These are phyloP conservation scores for Halictus ligatus DNA, from an alignment of 2,888 invertebrate species.

Conservation along the genomic window DNA sequence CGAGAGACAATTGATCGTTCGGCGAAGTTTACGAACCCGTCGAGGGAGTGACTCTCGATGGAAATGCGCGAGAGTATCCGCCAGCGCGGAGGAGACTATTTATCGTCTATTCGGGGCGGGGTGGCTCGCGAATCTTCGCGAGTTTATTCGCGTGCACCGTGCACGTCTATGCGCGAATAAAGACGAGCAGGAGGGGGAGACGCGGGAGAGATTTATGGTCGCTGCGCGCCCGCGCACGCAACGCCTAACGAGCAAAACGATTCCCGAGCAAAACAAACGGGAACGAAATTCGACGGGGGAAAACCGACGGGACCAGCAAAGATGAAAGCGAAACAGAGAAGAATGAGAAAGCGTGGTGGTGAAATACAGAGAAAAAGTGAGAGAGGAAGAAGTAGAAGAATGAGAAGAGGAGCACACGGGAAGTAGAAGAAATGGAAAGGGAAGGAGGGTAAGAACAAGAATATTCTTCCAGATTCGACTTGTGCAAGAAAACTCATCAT, in stretches of 20 bases:
- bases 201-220: constrained; percentile 39
- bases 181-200: constrained; percentile 14
- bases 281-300: constrained; percentile 34
- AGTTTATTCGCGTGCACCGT: constrained; percentile 28
- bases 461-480: no score
- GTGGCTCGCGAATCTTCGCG: neutral
- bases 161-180: constrained; percentile 8
- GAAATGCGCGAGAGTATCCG: neutral
- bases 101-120: constrained; percentile 19
- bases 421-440: no score
- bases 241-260: constrained; percentile 39
- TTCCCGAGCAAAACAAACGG: constrained; percentile 35
- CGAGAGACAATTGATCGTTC: constrained; percentile 36
- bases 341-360: neutral
- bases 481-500: no score
- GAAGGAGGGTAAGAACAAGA: no score
- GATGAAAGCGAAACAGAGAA: neutral
- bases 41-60: constrained; percentile 15
- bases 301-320: neutral
- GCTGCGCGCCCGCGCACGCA: constrained; percentile 20
- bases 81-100: constrained; percentile 3
- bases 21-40: constrained; percentile 26
- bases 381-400: neutral
- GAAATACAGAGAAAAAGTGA: neutral
- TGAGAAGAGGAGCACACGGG: no score